Base-by-base conservation (phyloP, 1,140 invertebrate genomes). In the Drosophila erecta region DNA sequence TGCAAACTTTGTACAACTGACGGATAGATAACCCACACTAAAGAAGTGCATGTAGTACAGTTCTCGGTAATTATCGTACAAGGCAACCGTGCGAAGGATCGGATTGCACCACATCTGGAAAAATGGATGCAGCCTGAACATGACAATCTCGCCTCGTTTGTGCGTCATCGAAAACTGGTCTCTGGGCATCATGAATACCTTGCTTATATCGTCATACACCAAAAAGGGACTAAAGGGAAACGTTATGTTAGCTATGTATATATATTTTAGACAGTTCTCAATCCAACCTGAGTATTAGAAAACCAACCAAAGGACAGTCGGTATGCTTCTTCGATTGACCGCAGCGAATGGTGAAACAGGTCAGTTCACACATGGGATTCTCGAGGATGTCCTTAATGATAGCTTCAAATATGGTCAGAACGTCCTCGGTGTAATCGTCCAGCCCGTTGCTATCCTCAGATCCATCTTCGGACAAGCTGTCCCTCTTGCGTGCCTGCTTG, bases 81-180 rank as follows among this genome's bases (percentile, higher is more conserved):
- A 4, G 7, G 71, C 61, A 0, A 73, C 55, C 1, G 76, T 64
- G 12, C 83, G 83, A 15, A 87, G 22, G 2, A 87, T 24, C 12
- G 55, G 60, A 27, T 66, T 80, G 3, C 70, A 69, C 83, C 83
- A 87, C 56, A 87, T 70, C 10, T 76, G 71, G 20, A 87, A 87
- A 12, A 70, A 79, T 0, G 83, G 83, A 64, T 87, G 83, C 11
- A 87, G 54, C 15, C 61, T 64, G 0, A 89, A 65, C 44, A 83
- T 61, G 0, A 87, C 30, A 1, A 87, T 60, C 53, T 87, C 83
- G 8, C 84, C 79, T 3, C 84, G 84, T 0, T 60, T 56, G 50
- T 73, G 41, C 7, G 62, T 65, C 17, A 79, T 7, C 14, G 70
- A 17, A 37, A 44, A 58, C 14, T 58, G 50, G 22, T 87, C 76